Base-by-base conservation (phyloP, 2,113 vertebrate species). In the Gopherus evgoodei region DNA sequence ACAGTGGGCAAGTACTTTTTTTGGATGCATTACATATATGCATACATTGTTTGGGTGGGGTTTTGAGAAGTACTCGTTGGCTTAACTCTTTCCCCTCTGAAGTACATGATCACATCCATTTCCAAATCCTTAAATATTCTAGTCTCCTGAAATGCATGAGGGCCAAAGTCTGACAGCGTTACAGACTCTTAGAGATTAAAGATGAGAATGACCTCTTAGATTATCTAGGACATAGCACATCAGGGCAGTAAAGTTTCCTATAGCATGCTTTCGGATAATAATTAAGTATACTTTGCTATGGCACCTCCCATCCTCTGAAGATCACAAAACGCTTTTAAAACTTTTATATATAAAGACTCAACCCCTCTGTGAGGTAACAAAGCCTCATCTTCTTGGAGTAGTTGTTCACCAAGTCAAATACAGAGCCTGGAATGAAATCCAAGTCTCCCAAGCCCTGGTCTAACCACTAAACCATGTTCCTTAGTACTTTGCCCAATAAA, bases 41-140 rank as follows among this genome's bases (percentile, higher is more conserved):
- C 19, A 54, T 0, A 0, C 59, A 4, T 76, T 44, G 13, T 78
- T 1, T 52, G 0, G 2, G 9, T 10, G 38, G 54, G 49, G 35
- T 76, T 80, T 84, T 9, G 38, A 89, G 3, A 2, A 2, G 42
- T 72, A 38, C 5, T 72, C 19, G n/a, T 22, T 72, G 54, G 65
- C 11, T 5, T 56, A 84, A 25, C 3, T 82, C 3, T 59, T 53
- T 49, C 6, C 24, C 16, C 25, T 89, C 13, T 83, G 54, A 93
- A 62, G 8, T 72, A 38, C n/a, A 72, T 56, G 79, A 88, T 57
- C 8, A 54, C 44, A 78, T 78, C 22, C 1, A 3, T 4, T 0
- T 16, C 14, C 3, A 5, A 65, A 72, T n/a, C 31, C 13, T 78
- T 38, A 69, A 69, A 69, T 38, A 72, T 38, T 72, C 65, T 72